Evolutionary conservation across 1,140 invertebrate species (phyloP), one percentile per base, ranked within the genome.

Genomic region (Acromyrmex echinatior): DNA sequence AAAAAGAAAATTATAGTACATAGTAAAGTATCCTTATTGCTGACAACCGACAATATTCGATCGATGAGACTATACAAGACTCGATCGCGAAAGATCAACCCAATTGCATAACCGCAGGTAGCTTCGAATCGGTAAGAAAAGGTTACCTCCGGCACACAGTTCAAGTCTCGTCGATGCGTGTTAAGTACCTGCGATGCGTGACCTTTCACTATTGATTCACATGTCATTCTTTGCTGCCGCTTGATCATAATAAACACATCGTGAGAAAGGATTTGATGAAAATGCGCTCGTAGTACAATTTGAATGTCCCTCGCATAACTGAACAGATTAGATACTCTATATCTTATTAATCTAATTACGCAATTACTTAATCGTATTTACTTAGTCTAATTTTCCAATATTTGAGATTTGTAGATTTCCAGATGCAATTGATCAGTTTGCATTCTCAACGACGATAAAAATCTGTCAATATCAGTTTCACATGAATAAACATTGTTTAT

Each of bases 381-480:
- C 12, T 51, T 14, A 45, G 0, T 49, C 39, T 6, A 73, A 70
- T 86, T 51, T 78, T 88, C 45, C 14, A 93, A 82, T 91, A 95
- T 93, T 76, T 94, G 91, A 7, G 87, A 79, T n/a, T 85, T 86
- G 88, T 95, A 95, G 62, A 93, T 65, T 86, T 93, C 73, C 31
- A 93, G 77, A 81, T 95, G 94, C 28, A 94, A 85, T 10, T 87
- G 85, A 86, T 95, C 60, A 18, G 93, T 95, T 70, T 93, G 88
- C 10, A 71, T 31, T 78, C 91, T 90, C 31, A 95, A 86, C 39
- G 91, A 89, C 28, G 31, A 45, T 66, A 95, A 91, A 87, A 93
- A 94, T 6, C 78, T 45, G 39, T 95, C 94, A 53, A 94, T 87
- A 63, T 89, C 74, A 10, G 21, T 65, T 60, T 88, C 58, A 31